Evolutionary conservation across 2,113 vertebrate species (phyloP).

Genomic region (Coptodon rendalli): DNA sequence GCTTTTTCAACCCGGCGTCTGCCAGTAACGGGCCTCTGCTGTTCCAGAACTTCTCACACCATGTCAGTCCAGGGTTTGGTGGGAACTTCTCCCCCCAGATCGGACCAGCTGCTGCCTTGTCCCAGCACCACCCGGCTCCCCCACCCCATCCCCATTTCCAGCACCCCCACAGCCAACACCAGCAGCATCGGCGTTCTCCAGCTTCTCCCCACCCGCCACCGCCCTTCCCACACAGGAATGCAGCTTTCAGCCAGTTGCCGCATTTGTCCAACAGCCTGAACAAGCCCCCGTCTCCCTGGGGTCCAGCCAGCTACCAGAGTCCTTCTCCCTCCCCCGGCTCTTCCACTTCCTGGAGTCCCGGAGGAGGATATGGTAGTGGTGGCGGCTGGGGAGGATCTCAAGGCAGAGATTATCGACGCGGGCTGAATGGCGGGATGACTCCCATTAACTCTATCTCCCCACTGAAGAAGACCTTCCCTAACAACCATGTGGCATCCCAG

Average conservation of each 20-base stretch:
- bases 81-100: conserved; percentile 98
- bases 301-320: conserved; percentile 90
- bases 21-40: conserved; percentile 95
- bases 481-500: conserved; percentile 95
- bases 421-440: conserved; percentile 92
- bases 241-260: conserved; percentile 94
- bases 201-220: conserved; percentile 94
- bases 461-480: conserved; percentile 97
- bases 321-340: conserved; percentile 90
- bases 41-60: conserved; percentile 99
- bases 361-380: conserved; percentile 86
- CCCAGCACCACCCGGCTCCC: conserved; percentile 92
- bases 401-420: conserved; percentile 92
- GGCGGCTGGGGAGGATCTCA: conserved; percentile 94
- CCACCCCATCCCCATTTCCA: conserved; percentile 96
- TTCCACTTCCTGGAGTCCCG: conserved; percentile 95
- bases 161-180: conserved; percentile 95
- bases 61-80: conserved; percentile 95
- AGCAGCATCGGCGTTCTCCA: conserved; percentile 95
- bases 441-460: conserved; percentile 98
- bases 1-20: conserved; percentile 95
- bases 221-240: conserved; percentile 92
- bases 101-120: conserved; percentile 80
- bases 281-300: conserved; percentile 98
- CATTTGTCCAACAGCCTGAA: conserved; percentile 97